A percentile compares a stretch with the other conserved stretches of the same genome.
Conservation (phyloP, 2,888 invertebrate species). For the Caenorhabditis macrosperma region DNA sequence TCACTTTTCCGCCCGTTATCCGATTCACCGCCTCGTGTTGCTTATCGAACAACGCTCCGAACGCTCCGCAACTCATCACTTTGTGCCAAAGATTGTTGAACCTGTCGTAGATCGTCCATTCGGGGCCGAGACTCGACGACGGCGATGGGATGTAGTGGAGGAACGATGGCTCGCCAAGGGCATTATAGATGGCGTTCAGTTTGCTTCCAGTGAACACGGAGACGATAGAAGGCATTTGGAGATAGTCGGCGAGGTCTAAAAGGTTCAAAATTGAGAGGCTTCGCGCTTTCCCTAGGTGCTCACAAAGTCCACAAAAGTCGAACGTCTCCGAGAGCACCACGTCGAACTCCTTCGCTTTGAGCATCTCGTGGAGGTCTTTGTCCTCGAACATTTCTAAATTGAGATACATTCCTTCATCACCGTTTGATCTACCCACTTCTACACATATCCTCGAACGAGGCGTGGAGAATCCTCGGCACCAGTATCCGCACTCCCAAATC, state of each 20-base stretch:
- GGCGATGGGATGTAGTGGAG: conserved; percentile 48
- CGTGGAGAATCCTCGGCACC: conserved; percentile 19
- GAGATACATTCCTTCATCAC: background rate
- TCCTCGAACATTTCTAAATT: conserved; percentile 54
- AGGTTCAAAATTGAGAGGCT: background rate
- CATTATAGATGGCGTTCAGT: conserved; percentile 26
- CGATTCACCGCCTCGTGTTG: conserved; percentile 25
- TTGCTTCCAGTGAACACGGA: conserved; percentile 33
- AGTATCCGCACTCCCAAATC: conserved; percentile 6
- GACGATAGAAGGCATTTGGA: conserved; percentile 25
- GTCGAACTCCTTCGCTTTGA: conserved; percentile 29
- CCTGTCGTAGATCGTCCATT: conserved; percentile 25
- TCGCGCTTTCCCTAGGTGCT: background rate
- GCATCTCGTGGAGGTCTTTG: conserved; percentile 25
- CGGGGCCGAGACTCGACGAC: conserved; percentile 8
- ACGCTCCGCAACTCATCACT: conserved; percentile 11
- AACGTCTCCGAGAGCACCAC: conserved; percentile 52
- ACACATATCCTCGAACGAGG: conserved; percentile 41
- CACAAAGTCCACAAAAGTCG: conserved; percentile 55
- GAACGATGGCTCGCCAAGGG: conserved; percentile 41
- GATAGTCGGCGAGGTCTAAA: conserved; percentile 51
- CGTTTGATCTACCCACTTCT: conserved; percentile 11
- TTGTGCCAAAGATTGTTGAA: conserved; percentile 48
- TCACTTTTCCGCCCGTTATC: conserved; percentile 23
- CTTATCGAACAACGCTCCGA: conserved; percentile 26